Evolutionary conservation across 37 sponge, comb jelly and placozoan genomes (phyloP), one percentile per base, ranked within the genome.

Genomic region (Ephydatia muelleri): DNA sequence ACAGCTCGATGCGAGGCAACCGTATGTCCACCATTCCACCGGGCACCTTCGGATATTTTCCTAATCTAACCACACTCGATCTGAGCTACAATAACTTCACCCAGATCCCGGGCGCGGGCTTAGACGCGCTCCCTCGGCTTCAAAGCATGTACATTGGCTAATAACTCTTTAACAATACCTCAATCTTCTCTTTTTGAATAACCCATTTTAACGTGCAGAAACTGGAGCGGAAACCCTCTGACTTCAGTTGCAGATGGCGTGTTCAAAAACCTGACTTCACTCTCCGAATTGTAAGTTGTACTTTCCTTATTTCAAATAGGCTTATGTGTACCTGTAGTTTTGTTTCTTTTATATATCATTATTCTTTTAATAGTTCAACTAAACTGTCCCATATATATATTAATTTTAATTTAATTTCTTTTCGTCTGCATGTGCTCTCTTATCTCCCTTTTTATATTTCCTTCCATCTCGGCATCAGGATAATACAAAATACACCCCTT

Each of bases 271-370:
- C 29, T 67, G 36, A 40, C 74, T 1, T 21, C 37, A 16, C 38
- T 79, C 67, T 14, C 16, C 27, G 27, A 47, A 25, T 43, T 86
- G 87, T 86, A 40, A 86, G 87, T 64, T 23, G 26, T 38, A 29
- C 31, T 23, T 21, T 57, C 4, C 32, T 29, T 31, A 80, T 49
- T 9, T 68, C 25, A 66, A 29, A 80, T 23, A 80, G 11, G n/a
- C n/a, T n/a, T n/a, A n/a, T n/a, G n/a, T n/a, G n/a, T n/a, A n/a
- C n/a, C n/a, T n/a, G n/a, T n/a, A n/a, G n/a, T n/a, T n/a, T n/a
- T n/a, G n/a, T n/a, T n/a, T n/a, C n/a, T n/a, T n/a, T n/a, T n/a
- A n/a, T n/a, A n/a, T n/a, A n/a, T n/a, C n/a, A n/a, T n/a, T n/a
- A n/a, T n/a, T n/a, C n/a, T n/a, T n/a, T n/a, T n/a, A n/a, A n/a